Evolutionary conservation across 2,113 vertebrate genomes (phyloP).

Genomic region (Okapia johnstoni): DNA sequence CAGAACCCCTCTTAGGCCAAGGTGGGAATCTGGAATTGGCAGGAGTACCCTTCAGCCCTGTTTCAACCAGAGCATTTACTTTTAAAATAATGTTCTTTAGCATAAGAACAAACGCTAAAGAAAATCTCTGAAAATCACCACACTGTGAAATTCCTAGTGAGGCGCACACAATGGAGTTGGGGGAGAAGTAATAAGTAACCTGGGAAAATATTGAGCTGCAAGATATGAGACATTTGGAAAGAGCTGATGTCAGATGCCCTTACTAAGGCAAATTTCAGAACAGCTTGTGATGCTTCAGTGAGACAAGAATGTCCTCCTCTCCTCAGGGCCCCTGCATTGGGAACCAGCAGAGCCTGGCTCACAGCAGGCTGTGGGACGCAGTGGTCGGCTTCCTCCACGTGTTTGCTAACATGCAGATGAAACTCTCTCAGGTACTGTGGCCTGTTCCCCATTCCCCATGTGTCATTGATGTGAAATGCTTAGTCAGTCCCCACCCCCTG

Average conservation of each 20-base stretch:
- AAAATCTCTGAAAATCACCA: background rate
- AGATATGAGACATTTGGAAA: background rate
- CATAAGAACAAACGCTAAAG: background rate
- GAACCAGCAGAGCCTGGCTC: constrained; percentile 97
- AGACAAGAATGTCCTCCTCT: constrained; percentile 4
- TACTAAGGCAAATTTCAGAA: background rate
- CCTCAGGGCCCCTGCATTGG: constrained; percentile 93
- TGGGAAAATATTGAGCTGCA: background rate
- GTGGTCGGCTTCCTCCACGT: constrained; percentile 98
- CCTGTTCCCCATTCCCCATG: background rate
- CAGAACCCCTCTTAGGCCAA: background rate
- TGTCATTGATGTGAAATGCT: constrained; percentile 2
- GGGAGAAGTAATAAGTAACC: background rate
- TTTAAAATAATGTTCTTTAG: background rate
- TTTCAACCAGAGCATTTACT: background rate
- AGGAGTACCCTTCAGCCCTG: background rate
- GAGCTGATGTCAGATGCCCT: background rate
- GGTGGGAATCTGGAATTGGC: background rate
- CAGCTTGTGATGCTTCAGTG: background rate
- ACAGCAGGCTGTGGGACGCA: constrained; percentile 97
- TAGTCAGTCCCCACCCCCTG: background rate
- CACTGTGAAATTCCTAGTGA: background rate
- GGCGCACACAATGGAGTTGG: background rate
- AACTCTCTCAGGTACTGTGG: constrained; percentile 93
- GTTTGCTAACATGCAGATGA: constrained; percentile 99